Percentiles rank a stretch among this genome's conserved stretches.
These are phyloP conservation scores for Periparus ater DNA, from an alignment of 2,797 vertebrate species.

Conservation along the genomic window DNA sequence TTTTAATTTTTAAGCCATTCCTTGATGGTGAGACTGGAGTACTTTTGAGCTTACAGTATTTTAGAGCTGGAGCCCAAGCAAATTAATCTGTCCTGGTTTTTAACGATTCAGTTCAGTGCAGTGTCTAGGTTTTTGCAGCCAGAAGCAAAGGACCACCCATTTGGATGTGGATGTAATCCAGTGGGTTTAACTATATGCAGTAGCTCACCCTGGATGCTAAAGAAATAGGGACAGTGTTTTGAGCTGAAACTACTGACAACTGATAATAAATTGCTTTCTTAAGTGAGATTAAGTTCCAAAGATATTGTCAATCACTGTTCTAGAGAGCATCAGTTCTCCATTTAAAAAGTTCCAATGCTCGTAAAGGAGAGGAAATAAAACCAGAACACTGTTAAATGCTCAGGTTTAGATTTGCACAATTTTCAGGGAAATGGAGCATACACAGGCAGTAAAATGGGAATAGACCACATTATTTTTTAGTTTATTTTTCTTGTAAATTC, in stretches of 20 bases:
- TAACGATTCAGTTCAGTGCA: background rate
- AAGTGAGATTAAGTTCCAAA: background rate
- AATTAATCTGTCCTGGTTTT: background rate
- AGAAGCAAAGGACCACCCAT: background rate
- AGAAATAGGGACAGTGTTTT: background rate
- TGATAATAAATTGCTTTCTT: background rate
- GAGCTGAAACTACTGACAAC: background rate
- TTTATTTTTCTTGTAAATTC: background rate
- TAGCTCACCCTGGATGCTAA: background rate
- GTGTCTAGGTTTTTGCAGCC: background rate
- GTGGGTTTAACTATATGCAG: background rate
- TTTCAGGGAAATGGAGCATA: background rate
- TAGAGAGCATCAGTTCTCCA: background rate
- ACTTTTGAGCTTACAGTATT: background rate
- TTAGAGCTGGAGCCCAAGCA: background rate
- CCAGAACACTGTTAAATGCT: background rate
- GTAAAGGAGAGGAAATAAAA: background rate
- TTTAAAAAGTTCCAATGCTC: background rate
- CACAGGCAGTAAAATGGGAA: background rate
- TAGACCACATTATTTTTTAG: rapidly evolving
- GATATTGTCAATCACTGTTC: background rate
- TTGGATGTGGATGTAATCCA: background rate
- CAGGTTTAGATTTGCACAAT: background rate
- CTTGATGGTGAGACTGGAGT: background rate
- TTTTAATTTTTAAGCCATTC: background rate